Conservation (phyloP, 2,113 vertebrate genomes). For the Chaenocephalus aceratus region DNA sequence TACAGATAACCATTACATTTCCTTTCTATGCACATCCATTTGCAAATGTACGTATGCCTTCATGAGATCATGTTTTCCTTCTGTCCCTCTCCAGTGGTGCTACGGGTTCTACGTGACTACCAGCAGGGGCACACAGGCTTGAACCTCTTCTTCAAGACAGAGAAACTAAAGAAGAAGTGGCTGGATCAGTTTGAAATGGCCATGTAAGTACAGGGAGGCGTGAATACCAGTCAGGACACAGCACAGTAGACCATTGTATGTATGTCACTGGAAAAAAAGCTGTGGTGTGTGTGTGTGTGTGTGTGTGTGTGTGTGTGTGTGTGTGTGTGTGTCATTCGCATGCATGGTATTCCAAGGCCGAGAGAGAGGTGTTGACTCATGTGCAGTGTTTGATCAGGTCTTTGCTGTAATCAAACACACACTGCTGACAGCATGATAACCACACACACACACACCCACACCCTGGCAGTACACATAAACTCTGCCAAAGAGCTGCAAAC, state of each 20-base stretch:
- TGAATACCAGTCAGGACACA: constrained; percentile 3
- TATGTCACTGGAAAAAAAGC: constrained; percentile 9
- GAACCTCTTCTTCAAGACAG: constrained; percentile 96
- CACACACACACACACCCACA: constrained; percentile 16
- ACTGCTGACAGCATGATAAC: constrained; percentile 54
- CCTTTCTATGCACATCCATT: neutral
- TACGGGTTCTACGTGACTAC: constrained; percentile 95
- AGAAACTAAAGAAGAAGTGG: constrained; percentile 98
- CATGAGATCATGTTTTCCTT: constrained; percentile 16
- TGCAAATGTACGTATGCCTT: neutral
- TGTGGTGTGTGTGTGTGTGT: neutral
- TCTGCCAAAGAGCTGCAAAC: constrained; percentile 42
- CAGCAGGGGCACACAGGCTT: constrained; percentile 91
- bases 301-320: constrained; percentile 17
- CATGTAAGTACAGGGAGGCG: constrained; percentile 86
- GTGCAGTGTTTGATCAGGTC: constrained; percentile 74
- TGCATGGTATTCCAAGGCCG: constrained; percentile 59
- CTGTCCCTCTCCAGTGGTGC: constrained; percentile 89
- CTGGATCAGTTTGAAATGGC: constrained; percentile 97
- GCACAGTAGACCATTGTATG: constrained; percentile 6
- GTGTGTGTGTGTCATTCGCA: constrained; percentile 52
- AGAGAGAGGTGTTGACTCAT: constrained; percentile 71
- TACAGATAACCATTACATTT: neutral
- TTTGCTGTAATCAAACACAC: constrained; percentile 68
- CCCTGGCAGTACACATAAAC: constrained; percentile 31